Evolutionary conservation across 2,888 invertebrate species (phyloP).

Genomic region (Andrena fulva): DNA sequence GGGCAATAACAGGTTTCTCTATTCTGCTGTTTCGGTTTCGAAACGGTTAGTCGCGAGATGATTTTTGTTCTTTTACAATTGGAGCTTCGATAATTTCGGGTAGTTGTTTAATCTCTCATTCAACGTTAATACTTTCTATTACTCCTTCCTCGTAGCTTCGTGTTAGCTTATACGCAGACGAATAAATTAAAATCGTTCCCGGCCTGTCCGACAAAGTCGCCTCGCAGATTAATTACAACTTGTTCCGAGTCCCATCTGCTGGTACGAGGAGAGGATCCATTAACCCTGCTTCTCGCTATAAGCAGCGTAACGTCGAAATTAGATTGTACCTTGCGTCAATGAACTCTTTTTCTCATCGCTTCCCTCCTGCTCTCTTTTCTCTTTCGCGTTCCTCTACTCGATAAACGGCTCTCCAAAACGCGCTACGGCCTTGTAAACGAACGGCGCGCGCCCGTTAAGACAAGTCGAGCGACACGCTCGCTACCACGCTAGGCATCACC

Average conservation of each 20-base stretch:
- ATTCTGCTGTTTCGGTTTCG: slow-evolving; percentile 12
- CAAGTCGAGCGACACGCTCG: slow-evolving; percentile 76
- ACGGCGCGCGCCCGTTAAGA: slow-evolving; percentile 30
- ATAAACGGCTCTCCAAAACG: slow-evolving; percentile 10
- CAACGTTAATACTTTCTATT: background rate
- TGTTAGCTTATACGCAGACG: background rate
- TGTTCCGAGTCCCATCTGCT: slow-evolving; percentile 10
- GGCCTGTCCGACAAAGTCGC: background rate
- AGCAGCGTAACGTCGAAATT: slow-evolving; percentile 23
- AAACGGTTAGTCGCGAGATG: slow-evolving; percentile 12
- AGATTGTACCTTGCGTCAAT: slow-evolving; percentile 14
- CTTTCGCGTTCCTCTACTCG: slow-evolving; percentile 35
- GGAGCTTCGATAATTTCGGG: slow-evolving; percentile 5
- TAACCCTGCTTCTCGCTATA: slow-evolving; percentile 2
- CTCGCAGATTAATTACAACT: slow-evolving; percentile 18
- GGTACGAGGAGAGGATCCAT: background rate
- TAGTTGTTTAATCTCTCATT: slow-evolving; percentile 13
- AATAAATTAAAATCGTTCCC: slow-evolving; percentile 23
- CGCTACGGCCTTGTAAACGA: slow-evolving; percentile 10
- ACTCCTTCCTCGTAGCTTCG: background rate
- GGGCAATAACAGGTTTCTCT: slow-evolving; percentile 17
- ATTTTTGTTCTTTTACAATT: slow-evolving; percentile 8
- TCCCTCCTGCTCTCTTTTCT: background rate
- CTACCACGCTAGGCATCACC: slow-evolving; percentile 88
- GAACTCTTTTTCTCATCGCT: slow-evolving; percentile 29